phyloP scores from a whole-genome alignment of 2,888 invertebrate genomes.

The Norana najaformis region DNA sequence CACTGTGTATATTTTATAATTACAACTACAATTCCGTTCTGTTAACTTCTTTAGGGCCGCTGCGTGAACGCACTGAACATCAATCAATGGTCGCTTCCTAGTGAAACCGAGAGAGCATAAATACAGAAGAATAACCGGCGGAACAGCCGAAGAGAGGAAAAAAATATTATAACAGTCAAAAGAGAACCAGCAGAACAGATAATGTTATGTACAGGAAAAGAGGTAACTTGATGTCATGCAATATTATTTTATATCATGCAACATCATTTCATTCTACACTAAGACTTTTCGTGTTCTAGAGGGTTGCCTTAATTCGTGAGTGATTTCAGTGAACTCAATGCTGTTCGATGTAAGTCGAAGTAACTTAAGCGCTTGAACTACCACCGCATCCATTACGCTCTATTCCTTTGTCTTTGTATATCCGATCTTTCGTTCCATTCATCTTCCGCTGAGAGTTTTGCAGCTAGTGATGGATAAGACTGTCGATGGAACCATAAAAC shows the following conservation, averaged over 20 bases:
- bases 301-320: too few species aligned
- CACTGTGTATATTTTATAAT: neutral
- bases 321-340: too few species aligned
- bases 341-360: neutral
- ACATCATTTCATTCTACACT: neutral
- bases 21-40: neutral
- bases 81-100: too few species aligned
- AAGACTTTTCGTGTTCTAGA: neutral
- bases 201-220: neutral
- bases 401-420: neutral
- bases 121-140: neutral
- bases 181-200: neutral
- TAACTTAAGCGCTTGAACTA: neutral
- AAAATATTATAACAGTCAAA: neutral
- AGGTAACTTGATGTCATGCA: neutral
- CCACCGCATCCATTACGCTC: neutral
- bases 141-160: neutral
- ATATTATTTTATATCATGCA: neutral
- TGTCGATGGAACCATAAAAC: neutral
- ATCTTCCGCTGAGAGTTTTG: neutral
- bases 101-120: neutral
- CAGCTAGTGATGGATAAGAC: neutral
- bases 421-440: neutral
- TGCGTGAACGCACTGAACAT: too few species aligned
- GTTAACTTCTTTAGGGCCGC: too few species aligned